Conservation (phyloP, 2,888 invertebrate genomes). For the Sinopyrophorus schimmeli region DNA sequence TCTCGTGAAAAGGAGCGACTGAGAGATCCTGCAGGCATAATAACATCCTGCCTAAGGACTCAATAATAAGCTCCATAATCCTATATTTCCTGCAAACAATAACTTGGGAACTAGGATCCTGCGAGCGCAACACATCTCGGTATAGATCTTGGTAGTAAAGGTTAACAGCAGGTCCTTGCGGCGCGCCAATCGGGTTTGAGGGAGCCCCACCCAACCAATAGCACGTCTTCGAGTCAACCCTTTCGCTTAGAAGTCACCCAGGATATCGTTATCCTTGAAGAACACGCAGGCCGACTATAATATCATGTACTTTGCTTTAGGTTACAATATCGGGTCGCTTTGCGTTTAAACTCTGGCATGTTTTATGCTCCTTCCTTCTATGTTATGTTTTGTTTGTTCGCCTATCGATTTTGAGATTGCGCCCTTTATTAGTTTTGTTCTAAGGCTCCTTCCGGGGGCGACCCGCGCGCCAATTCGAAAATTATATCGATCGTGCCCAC, state of each 20-base stretch:
- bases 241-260: conserved; percentile 40
- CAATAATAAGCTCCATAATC: conserved; percentile 48
- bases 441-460: too few relatives aligned
- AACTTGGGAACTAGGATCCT: conserved; percentile 40
- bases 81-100: conserved; percentile 51
- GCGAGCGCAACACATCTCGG: conserved; percentile 34
- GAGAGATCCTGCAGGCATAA: conserved; percentile 37
- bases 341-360: conserved; percentile 40
- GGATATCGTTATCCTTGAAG: conserved; percentile 29
- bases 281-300: conserved; percentile 42
- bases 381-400: conserved; percentile 45
- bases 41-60: conserved; percentile 43
- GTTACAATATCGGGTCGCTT: conserved; percentile 45
- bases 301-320: conserved; percentile 47
- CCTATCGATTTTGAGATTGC: conserved; percentile 27
- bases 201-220: conserved; percentile 56
- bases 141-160: conserved; percentile 55
- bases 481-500: too few relatives aligned
- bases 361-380: conserved; percentile 43
- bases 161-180: conserved; percentile 53
- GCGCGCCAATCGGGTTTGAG: conserved; percentile 56
- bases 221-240: conserved; percentile 55
- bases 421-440: conserved; percentile 15
- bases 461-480: too few relatives aligned
- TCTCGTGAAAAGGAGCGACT: conserved; percentile 26